phyloP scores from a whole-genome alignment of 2,888 invertebrate genomes.

The Pandemis heparana region DNA sequence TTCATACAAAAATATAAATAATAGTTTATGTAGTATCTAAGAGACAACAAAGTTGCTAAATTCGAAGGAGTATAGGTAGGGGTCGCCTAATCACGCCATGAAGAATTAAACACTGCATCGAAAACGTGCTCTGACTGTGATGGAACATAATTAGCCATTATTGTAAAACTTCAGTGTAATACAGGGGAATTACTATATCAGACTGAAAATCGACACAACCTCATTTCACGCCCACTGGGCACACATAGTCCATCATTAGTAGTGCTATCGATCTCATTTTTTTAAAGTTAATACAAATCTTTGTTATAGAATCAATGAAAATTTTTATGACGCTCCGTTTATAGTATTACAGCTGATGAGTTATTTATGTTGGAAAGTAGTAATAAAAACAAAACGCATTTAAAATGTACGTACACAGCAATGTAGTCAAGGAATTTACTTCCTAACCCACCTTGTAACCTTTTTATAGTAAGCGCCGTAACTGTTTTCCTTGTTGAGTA shows the following conservation, averaged over 20 bases:
- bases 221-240: constrained; percentile 1
- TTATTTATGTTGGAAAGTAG: neutral
- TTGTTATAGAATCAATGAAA: neutral
- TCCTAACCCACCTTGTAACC: no score
- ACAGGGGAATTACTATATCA: neutral
- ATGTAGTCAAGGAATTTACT: no score
- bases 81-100: no score
- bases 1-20: no score
- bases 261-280: neutral
- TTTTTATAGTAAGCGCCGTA: no score
- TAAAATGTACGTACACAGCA: no score
- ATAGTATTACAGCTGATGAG: neutral
- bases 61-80: no score
- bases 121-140: no score
- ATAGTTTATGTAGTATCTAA: no score
- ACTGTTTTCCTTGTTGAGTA: no score
- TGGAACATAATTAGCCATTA: neutral
- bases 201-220: neutral
- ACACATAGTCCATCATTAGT: constrained; percentile 8
- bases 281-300: neutral
- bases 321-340: neutral
- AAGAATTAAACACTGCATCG: no score
- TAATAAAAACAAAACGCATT: neutral
- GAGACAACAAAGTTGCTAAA: no score
- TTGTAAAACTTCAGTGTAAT: neutral